phyloP scores from a whole-genome alignment of 1,140 invertebrate genomes.

The Lysiphlebus fabarum region DNA sequence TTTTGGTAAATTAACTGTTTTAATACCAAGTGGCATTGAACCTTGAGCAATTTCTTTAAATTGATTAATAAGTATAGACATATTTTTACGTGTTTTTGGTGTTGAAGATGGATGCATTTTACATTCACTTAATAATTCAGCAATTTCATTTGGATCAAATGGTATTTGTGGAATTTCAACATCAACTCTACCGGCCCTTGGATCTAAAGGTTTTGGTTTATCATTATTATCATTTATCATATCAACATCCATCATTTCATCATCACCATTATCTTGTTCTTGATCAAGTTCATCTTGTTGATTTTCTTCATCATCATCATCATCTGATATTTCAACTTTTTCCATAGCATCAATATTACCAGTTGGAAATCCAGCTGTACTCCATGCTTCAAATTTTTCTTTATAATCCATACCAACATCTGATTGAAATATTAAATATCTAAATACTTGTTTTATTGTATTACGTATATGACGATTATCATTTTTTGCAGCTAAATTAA shows the following conservation, averaged over 20 bases:
- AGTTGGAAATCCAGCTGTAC: conserved; percentile 65
- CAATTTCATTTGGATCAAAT: conserved; percentile 59
- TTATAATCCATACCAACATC: conserved; percentile 68
- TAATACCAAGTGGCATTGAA: conserved; percentile 63
- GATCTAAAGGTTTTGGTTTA: conserved; percentile 60
- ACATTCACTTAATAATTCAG: conserved; percentile 47
- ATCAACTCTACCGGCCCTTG: conserved; percentile 73
- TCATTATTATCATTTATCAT: conserved; percentile 12
- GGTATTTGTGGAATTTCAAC: conserved; percentile 68
- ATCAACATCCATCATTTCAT: too few relatives aligned
- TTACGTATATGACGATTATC: conserved; percentile 59
- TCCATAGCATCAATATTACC: conserved; percentile 64
- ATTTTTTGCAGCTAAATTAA: conserved; percentile 57
- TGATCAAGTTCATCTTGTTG: conserved; percentile 41
- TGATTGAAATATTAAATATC: conserved; percentile 71
- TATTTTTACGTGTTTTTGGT: conserved; percentile 52
- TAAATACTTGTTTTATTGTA: conserved; percentile 64
- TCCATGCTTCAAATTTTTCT: conserved; percentile 68
- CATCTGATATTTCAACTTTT: conserved; percentile 53
- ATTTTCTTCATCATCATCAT: conserved; percentile 41
- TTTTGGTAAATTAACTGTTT: conserved; percentile 47
- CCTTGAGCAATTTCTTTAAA: conserved; percentile 59
- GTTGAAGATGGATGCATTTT: conserved; percentile 51
- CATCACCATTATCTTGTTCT: conserved; percentile 34
- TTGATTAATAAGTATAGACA: conserved; percentile 54